Conservation (phyloP, 2,888 invertebrate species). For the Agonopterix heracliana region DNA sequence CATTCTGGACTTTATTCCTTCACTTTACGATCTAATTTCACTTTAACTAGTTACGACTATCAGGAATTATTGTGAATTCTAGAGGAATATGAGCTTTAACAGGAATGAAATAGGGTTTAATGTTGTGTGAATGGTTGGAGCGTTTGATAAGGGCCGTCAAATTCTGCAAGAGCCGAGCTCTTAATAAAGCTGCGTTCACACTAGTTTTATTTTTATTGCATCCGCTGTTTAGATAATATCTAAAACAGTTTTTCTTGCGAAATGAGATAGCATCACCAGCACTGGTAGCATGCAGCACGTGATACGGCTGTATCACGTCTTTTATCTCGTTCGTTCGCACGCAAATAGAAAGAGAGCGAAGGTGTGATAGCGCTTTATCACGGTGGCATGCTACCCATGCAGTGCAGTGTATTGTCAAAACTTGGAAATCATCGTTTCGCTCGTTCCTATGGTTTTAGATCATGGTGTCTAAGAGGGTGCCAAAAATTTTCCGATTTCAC, state of each 20-base stretch:
- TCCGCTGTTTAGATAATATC: neutral
- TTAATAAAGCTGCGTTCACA: neutral
- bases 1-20: constrained; percentile 17
- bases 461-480: too few relatives aligned
- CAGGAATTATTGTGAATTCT: neutral
- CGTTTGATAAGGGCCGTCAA: constrained; percentile 43
- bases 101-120: neutral
- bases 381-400: too few relatives aligned
- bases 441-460: too few relatives aligned
- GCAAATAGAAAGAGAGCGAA: too few relatives aligned
- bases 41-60: neutral
- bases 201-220: neutral
- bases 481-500: too few relatives aligned
- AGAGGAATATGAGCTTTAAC: neutral
- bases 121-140: neutral
- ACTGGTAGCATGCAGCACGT: too few relatives aligned
- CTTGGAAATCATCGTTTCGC: too few relatives aligned
- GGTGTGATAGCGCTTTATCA: too few relatives aligned
- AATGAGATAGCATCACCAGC: neutral
- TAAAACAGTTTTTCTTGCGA: too few relatives aligned
- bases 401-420: too few relatives aligned
- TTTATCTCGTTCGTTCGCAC: too few relatives aligned
- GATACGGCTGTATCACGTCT: too few relatives aligned
- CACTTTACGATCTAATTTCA: neutral
- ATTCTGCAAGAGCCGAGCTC: constrained; percentile 23